Conservation (phyloP, 2,113 vertebrate species). For the Sorex araneus region DNA sequence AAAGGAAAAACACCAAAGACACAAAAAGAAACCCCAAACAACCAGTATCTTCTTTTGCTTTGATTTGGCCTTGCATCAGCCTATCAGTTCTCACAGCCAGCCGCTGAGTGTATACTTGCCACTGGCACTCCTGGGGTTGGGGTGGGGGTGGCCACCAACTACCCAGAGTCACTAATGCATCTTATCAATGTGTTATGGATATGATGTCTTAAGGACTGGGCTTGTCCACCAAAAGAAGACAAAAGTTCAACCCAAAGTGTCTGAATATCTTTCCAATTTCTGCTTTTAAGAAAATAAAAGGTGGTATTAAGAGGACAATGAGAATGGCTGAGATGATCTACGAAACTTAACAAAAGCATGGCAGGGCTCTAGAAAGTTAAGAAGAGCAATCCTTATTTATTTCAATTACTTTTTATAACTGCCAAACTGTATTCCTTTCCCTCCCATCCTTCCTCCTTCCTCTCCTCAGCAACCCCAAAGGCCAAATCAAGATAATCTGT, state of each 20-base stretch:
- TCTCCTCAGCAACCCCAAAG: not conserved
- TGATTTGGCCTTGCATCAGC: no score
- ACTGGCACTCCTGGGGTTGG: no score
- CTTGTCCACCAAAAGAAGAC: slow-evolving; percentile 13
- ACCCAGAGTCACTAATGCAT: not conserved
- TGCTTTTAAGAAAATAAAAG: not conserved
- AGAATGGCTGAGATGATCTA: not conserved
- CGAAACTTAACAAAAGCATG: not conserved
- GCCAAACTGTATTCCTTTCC: no score
- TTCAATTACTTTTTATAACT: no score
- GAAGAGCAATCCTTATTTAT: no score
- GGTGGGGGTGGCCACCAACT: no score
- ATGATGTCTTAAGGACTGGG: not conserved
- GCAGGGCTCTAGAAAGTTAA: not conserved
- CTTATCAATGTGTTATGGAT: not conserved
- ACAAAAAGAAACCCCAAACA: no score
- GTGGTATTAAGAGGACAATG: not conserved
- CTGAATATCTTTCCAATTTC: not conserved
- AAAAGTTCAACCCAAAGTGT: slow-evolving; percentile 10
- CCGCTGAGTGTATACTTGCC: no score
- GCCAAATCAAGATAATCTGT: not conserved
- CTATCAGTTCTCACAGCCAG: no score
- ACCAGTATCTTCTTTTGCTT: no score
- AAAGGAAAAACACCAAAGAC: no score
- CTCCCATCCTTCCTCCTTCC: no score